phyloP scores from a whole-genome alignment of 2,797 vertebrate genomes.

The Kryptolebias ocellatus region DNA sequence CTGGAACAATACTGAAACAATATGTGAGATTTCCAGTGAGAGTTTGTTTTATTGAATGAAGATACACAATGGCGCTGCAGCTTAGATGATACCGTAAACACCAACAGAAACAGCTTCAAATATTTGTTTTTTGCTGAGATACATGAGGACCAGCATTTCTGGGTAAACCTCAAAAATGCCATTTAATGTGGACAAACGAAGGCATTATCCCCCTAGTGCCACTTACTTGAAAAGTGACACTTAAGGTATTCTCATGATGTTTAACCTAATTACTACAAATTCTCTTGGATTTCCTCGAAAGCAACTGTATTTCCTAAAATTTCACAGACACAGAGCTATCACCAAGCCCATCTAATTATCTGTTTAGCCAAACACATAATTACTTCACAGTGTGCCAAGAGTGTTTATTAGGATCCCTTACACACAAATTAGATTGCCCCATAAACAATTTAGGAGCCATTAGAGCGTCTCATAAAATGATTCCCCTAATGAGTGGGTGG shows the following conservation, averaged over 20 bases:
- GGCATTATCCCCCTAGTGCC: not conserved
- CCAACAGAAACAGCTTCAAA: conserved; percentile 3
- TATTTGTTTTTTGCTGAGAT: conserved; percentile 24
- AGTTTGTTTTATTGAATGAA: conserved; percentile 48
- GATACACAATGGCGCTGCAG: conserved; percentile 17
- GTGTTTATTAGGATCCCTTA: conserved; percentile 71
- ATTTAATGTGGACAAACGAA: not conserved
- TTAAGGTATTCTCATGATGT: conserved; percentile 10
- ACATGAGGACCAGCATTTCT: conserved; percentile 23
- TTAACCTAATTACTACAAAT: conserved; percentile 25
- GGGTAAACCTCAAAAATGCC: not conserved
- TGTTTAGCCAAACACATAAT: conserved; percentile 77
- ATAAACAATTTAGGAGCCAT: conserved; percentile 80
- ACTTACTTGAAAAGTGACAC: conserved; percentile 31
- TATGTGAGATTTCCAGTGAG: conserved; percentile 58
- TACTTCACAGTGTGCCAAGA: conserved; percentile 66
- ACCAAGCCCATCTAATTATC: conserved; percentile 70
- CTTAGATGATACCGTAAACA: conserved; percentile 32
- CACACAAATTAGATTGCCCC: conserved; percentile 76
- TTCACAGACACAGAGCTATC: conserved; percentile 59
- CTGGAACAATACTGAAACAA: conserved; percentile 44
- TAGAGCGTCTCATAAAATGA: conserved; percentile 74
- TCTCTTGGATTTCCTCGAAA: conserved; percentile 30
- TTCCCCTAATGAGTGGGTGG: conserved; percentile 72
- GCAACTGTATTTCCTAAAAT: conserved; percentile 39